Percentiles rank a stretch among this genome's conserved stretches.
Evolutionary conservation across 2,113 vertebrate species (phyloP).

Genomic region (Penelope pileata): DNA sequence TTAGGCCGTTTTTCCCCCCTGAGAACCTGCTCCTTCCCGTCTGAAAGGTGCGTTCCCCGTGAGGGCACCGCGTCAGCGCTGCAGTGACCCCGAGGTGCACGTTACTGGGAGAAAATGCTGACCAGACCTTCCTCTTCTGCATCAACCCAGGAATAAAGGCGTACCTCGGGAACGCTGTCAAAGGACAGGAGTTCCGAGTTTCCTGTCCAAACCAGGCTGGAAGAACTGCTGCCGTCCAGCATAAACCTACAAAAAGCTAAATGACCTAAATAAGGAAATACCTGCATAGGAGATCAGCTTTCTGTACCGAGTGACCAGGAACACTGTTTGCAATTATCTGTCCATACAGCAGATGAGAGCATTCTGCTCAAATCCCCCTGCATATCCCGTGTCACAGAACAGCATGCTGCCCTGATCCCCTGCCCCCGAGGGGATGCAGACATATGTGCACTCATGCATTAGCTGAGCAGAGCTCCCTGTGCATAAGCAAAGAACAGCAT

Average conservation of each 20-base stretch:
- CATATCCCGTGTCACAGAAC: background rate
- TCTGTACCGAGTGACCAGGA: background rate
- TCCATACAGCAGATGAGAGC: background rate
- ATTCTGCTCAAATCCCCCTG: background rate
- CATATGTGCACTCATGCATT: background rate
- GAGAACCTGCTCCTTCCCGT: background rate
- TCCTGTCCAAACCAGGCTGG: conserved; percentile 22
- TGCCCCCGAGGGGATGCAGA: background rate
- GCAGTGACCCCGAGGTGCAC: background rate
- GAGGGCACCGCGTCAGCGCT: background rate
- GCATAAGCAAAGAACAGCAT: background rate
- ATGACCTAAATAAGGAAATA: conserved; percentile 46
- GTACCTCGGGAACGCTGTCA: background rate
- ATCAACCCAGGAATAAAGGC: background rate
- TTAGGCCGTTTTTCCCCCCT: background rate
- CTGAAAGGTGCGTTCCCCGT: background rate
- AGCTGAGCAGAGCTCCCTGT: background rate
- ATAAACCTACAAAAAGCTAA: conserved; percentile 11
- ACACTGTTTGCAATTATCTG: background rate
- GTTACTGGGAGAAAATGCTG: background rate
- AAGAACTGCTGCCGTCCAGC: conserved; percentile 34
- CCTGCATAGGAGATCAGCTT: background rate
- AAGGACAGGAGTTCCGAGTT: background rate
- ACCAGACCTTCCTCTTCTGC: background rate
- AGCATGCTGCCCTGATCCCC: background rate